Evolutionary conservation across 2,888 invertebrate genomes (phyloP), one percentile per base, ranked within the genome.

Genomic region (Pyrrhia umbra): DNA sequence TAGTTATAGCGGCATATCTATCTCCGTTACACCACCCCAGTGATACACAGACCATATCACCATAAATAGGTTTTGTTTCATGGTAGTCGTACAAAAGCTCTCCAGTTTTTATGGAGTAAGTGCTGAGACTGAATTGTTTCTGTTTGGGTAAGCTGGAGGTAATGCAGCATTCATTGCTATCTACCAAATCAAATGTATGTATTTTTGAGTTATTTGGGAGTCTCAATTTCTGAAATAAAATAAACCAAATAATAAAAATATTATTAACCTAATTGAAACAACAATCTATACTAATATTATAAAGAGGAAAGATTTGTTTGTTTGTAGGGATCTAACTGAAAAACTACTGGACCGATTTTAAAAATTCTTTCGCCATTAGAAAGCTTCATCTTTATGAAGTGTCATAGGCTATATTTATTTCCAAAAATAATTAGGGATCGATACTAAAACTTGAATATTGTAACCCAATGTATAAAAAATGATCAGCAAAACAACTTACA

Each of bases 1-100:
- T 94, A 20, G 85, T 82, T 18, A 95, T 79, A 10, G 94, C 95
- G 43, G 90, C 95, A 88, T 89, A 92, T 78, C 84, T 86, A 16
- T 92, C 90, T 21, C 89, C 88, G 50, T 91, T 84, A 60, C 87
- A 92, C 81, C 86, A 86, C 6, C 95, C 95, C n/a, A 95, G 63
- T 0, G 93, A 86, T 0, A 94, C 91, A 55, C 84, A 81, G 9
- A 93, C 73, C 72, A 93, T 73, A 39, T 72, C 71, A 64, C 30
- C 59, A 6, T 59, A 57, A 15, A 47, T 63, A 64, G 61, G 55
- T 49, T 21, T 57, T 5, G 63, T 78, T 1, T 83, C 79, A 42
- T 20, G 75, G 52, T 87, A 91, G 10, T 86, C 80, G 78, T 85
- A 82, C 10, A 90, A 34, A 0, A 88, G 59, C 10, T 82, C 79